Evolutionary conservation across 2,797 vertebrate genomes (phyloP).

Genomic region (Novumbra hubbsi): DNA sequence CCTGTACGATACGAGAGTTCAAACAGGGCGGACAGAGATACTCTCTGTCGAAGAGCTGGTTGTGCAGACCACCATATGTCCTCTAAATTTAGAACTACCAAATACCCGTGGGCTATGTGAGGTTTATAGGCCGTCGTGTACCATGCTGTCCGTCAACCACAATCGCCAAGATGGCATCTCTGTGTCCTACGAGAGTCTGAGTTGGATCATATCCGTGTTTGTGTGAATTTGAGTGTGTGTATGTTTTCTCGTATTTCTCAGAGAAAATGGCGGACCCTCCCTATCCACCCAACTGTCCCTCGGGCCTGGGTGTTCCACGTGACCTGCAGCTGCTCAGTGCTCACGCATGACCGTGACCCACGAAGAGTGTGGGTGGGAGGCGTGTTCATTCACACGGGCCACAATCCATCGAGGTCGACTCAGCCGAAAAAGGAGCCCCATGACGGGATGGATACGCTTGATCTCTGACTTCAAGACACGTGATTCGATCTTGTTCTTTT

Average conservation of each 20-base stretch:
- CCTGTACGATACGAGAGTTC: no score
- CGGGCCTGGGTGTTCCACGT: neutral
- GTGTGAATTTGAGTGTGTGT: no score
- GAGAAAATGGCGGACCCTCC: conserved; percentile 1
- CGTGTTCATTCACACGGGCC: neutral
- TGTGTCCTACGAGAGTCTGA: neutral
- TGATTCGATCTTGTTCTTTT: no score
- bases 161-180: neutral
- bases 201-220: neutral
- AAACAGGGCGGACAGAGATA: neutral
- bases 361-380: no score
- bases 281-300: neutral
- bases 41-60: neutral
- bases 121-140: no score
- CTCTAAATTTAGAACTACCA: neutral
- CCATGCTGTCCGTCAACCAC: neutral
- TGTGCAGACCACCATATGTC: neutral
- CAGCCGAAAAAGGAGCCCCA: no score
- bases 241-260: neutral
- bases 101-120: conserved; percentile 1
- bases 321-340: conserved; percentile 28
- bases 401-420: no score
- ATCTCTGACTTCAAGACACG: no score
- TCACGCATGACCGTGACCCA: no score
- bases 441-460: neutral